Evolutionary conservation across 2,113 vertebrate genomes (phyloP).

Genomic region (Lethenteron camtschaticum): DNA sequence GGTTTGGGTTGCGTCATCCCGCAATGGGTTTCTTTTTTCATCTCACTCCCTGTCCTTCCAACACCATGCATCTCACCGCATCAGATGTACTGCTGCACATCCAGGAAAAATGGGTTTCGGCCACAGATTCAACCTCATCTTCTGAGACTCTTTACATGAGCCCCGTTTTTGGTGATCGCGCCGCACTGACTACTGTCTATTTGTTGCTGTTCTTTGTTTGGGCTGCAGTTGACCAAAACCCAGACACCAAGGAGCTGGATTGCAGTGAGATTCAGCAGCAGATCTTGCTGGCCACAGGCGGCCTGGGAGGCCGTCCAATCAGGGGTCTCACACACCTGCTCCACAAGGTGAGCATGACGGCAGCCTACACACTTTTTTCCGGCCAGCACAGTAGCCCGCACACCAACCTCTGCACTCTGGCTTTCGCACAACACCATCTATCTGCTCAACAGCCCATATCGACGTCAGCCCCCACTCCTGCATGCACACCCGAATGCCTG

Average conservation of each 20-base stretch:
- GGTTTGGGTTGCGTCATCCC: not conserved
- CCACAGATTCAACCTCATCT: not conserved
- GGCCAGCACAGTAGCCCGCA: not conserved
- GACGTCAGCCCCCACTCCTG: not conserved
- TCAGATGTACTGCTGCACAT: not conserved
- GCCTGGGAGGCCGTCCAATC: constrained; percentile 18
- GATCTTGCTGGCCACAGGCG: constrained; percentile 50
- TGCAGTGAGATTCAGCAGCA: constrained; percentile 54
- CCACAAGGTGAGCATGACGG: constrained; percentile 15
- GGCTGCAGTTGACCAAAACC: constrained; percentile 37
- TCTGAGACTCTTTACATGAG: not conserved
- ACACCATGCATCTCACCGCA: not conserved
- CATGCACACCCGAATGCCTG: not conserved
- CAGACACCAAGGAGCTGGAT: constrained; percentile 49
- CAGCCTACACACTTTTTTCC: too few species aligned
- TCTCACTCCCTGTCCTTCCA: not conserved
- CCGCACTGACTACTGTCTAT: not conserved
- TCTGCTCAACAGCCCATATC: not conserved
- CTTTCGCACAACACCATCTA: not conserved
- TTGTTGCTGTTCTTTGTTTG: not conserved
- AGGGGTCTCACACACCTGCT: constrained; percentile 44
- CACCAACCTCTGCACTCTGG: not conserved
- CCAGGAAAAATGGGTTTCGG: not conserved
- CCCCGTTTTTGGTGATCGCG: not conserved
- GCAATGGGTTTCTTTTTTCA: not conserved